These are phyloP conservation scores for Triplophysa siluroides DNA, from an alignment of 2,113 vertebrate genomes.

Conservation along the genomic window DNA sequence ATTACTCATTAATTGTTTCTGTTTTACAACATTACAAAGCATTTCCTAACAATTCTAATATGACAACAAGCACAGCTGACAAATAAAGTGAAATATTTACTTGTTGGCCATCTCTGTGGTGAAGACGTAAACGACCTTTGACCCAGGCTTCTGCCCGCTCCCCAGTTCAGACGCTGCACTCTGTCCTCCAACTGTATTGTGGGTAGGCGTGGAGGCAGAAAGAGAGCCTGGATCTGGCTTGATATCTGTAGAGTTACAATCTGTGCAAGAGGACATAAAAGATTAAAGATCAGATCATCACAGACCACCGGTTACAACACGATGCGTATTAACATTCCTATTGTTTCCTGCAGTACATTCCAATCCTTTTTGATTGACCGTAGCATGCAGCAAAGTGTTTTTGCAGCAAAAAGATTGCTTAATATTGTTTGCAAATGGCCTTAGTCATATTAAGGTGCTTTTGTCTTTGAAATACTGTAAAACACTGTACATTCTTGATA, in stretches of 20 bases:
- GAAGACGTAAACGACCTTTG: constrained; percentile 98
- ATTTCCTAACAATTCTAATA: background rate
- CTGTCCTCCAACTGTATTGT: constrained; percentile 81
- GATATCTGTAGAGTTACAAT: constrained; percentile 93
- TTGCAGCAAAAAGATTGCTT: background rate
- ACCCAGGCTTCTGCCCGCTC: constrained; percentile 86
- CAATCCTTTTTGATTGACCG: background rate
- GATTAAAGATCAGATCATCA: background rate
- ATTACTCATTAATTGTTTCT: too few species aligned
- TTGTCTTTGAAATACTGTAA: too few species aligned
- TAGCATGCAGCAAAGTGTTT: background rate
- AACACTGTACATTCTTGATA: background rate
- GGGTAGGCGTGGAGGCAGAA: constrained; percentile 93
- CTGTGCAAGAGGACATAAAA: constrained; percentile 65
- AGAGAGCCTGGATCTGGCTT: constrained; percentile 92
- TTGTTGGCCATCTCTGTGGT: constrained; percentile 99
- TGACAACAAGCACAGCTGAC: background rate
- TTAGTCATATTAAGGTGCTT: background rate
- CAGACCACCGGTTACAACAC: background rate
- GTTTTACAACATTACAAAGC: background rate
- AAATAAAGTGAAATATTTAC: constrained; percentile 73
- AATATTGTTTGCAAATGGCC: background rate
- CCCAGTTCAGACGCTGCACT: constrained; percentile 82
- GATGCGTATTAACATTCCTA: background rate
- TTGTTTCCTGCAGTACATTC: background rate